phyloP scores from a whole-genome alignment of 2,113 vertebrate genomes.

The Pseudopipra pipra region DNA sequence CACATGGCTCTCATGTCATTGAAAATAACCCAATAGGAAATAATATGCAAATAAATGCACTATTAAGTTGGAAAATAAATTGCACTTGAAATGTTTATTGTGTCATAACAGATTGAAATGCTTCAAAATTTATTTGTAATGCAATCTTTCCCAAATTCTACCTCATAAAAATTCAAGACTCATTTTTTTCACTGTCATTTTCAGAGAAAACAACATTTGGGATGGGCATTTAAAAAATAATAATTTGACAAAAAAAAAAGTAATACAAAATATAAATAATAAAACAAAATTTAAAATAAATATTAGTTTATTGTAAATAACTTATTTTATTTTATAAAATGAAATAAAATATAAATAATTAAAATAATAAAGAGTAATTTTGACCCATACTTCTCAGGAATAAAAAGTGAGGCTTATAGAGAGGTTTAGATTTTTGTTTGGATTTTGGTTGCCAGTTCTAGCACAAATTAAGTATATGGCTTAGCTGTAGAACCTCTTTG shows the following conservation, averaged over 20 bases:
- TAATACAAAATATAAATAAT: neutral
- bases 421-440: neutral
- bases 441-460: neutral
- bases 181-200: neutral
- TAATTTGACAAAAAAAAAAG: neutral
- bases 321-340: neutral
- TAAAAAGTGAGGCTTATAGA: neutral
- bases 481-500: neutral
- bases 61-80: constrained; percentile 15
- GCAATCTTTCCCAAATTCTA: neutral
- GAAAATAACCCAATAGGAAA: constrained; percentile 14
- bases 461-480: neutral
- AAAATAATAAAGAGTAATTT: neutral
- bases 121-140: neutral
- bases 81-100: neutral
- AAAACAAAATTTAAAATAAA: neutral
- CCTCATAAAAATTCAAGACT: neutral
- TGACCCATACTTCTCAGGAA: neutral
- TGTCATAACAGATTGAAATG: neutral
- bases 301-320: neutral
- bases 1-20: neutral
- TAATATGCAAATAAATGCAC: neutral
- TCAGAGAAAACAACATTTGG: neutral
- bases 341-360: neutral
- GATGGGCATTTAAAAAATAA: neutral